Evolutionary conservation across 2,113 vertebrate species (phyloP).

Genomic region (Athene cunicularia): DNA sequence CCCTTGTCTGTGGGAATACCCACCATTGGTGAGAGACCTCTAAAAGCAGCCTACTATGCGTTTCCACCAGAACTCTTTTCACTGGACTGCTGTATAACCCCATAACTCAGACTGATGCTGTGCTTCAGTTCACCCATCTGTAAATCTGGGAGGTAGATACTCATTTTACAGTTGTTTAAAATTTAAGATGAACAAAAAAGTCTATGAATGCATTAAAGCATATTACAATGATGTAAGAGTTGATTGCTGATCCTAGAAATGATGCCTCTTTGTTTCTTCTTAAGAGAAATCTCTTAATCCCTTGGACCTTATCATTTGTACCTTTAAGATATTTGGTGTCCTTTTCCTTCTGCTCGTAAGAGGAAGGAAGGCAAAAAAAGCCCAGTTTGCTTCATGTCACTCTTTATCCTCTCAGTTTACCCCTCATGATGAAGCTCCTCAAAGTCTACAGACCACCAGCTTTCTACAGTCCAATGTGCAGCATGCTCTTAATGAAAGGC

Average conservation of each 20-base stretch:
- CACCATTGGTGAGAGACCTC: background rate
- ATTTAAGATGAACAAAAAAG: background rate
- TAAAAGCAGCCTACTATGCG: background rate
- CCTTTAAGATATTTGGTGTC: background rate
- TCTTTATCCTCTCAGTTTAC: background rate
- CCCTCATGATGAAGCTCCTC: background rate
- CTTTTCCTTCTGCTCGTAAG: background rate
- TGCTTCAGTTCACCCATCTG: background rate
- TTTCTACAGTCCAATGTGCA: background rate
- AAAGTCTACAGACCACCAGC: background rate
- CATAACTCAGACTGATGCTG: background rate
- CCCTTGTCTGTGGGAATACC: background rate
- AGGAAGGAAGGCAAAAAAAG: background rate
- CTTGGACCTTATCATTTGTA: background rate
- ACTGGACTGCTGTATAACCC: background rate
- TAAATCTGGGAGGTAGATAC: background rate
- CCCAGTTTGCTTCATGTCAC: background rate
- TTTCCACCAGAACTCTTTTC: background rate
- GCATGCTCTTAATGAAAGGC: background rate
- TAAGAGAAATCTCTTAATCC: background rate
- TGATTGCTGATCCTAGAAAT: background rate
- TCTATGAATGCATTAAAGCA: background rate
- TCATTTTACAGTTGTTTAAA: background rate
- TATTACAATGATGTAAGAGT: background rate
- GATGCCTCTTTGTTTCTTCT: background rate